These are phyloP conservation scores for Acholoe squamosa DNA, from an alignment of 2,888 invertebrate genomes.

Conservation along the genomic window DNA sequence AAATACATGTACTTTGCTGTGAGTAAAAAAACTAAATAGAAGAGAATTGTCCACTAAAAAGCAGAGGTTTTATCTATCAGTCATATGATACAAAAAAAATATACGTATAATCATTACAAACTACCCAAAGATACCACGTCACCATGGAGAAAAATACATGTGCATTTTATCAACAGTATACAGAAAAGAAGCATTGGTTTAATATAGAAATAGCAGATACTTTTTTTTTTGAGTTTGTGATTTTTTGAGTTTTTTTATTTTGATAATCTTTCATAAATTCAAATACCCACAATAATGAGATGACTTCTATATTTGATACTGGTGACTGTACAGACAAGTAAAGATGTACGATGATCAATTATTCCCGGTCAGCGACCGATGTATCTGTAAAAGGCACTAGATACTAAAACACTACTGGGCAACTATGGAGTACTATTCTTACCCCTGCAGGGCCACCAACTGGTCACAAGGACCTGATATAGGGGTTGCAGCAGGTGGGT, in stretches of 20 bases:
- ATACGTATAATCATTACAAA: slow-evolving; percentile 22
- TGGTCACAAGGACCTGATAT: background rate
- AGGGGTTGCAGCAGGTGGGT: slow-evolving; percentile 1
- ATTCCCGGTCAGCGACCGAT: slow-evolving; percentile 1
- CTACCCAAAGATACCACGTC: slow-evolving; percentile 43
- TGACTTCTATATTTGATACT: background rate
- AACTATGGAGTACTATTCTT: background rate
- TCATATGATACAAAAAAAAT: slow-evolving; percentile 44
- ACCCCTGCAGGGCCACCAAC: background rate
- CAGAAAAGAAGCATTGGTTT: slow-evolving; percentile 30
- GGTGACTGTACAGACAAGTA: slow-evolving; percentile 43
- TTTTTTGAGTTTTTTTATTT: background rate
- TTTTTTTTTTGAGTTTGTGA: background rate
- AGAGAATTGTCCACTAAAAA: slow-evolving; percentile 20
- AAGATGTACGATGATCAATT: background rate
- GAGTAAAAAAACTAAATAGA: slow-evolving; percentile 9
- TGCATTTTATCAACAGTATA: slow-evolving; percentile 39
- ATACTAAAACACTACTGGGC: slow-evolving; percentile 48
- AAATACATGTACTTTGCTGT: background rate
- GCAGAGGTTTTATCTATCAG: slow-evolving; percentile 22
- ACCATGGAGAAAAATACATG: slow-evolving; percentile 44
- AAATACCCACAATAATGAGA: slow-evolving; percentile 52
- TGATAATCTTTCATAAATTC: background rate
- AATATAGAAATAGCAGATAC: slow-evolving; percentile 48
- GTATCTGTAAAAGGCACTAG: slow-evolving; percentile 59